Percentiles rank a stretch among this genome's conserved stretches.
Conservation (phyloP, 1,140 invertebrate species). For the Idris sp. region DNA sequence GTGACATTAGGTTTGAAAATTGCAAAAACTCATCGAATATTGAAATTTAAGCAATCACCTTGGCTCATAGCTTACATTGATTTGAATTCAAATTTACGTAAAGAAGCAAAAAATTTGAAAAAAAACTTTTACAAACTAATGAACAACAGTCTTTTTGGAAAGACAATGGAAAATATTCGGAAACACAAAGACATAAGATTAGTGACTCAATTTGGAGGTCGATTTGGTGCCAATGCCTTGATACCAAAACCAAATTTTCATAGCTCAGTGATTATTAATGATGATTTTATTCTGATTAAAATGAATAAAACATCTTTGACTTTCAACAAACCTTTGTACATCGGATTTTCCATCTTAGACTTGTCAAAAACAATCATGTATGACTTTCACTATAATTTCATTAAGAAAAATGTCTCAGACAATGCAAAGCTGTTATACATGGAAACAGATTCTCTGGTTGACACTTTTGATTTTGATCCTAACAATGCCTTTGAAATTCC, state of each 20-base stretch:
- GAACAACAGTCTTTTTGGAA: slow-evolving; percentile 76
- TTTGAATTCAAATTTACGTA: slow-evolving; percentile 63
- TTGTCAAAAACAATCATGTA: slow-evolving; percentile 59
- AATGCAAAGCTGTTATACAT: not conserved
- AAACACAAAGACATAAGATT: slow-evolving; percentile 70
- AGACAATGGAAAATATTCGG: slow-evolving; percentile 73
- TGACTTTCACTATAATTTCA: slow-evolving; percentile 62
- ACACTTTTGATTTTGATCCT: not conserved
- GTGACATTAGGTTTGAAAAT: slow-evolving; percentile 48
- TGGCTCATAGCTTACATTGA: slow-evolving; percentile 64
- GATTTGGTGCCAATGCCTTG: slow-evolving; percentile 53
- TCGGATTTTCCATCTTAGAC: slow-evolving; percentile 55
- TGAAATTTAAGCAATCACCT: slow-evolving; percentile 45
- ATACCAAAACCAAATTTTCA: slow-evolving; percentile 69
- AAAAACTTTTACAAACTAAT: slow-evolving; percentile 75
- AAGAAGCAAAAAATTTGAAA: slow-evolving; percentile 64
- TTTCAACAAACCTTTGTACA: slow-evolving; percentile 64
- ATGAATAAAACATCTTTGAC: slow-evolving; percentile 32
- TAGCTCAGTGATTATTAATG: slow-evolving; percentile 58
- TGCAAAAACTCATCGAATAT: slow-evolving; percentile 47
- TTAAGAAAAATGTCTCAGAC: not conserved
- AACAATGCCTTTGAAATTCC: no score
- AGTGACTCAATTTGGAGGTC: slow-evolving; percentile 53
- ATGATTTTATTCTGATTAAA: slow-evolving; percentile 51
- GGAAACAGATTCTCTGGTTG: slow-evolving; percentile 1